Evolutionary conservation across 2,888 invertebrate genomes (phyloP).

Genomic region (Myopa testacea): DNA sequence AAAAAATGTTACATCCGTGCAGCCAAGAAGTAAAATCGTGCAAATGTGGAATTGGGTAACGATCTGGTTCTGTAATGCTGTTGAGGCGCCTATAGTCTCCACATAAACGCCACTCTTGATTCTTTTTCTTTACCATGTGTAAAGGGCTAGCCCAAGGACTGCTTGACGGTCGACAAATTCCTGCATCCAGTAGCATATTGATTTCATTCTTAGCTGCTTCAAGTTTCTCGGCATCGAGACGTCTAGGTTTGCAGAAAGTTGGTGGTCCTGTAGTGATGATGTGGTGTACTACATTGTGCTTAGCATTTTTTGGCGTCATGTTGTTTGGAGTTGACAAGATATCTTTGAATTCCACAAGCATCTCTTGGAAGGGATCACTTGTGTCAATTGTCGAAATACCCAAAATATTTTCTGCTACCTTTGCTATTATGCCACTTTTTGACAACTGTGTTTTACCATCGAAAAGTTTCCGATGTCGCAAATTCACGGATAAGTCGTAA

Average conservation of each 20-base stretch:
- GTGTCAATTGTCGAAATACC: too few species aligned
- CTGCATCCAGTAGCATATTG: slow-evolving; percentile 52
- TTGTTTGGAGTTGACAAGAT: too few species aligned
- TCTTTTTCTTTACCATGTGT: slow-evolving; percentile 52
- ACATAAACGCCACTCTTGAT: slow-evolving; percentile 54
- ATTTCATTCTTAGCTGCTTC: slow-evolving; percentile 43
- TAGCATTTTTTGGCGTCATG: too few species aligned
- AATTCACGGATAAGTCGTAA: too few species aligned
- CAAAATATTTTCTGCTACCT: too few species aligned
- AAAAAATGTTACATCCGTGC: slow-evolving; percentile 40
- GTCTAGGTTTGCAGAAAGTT: slow-evolving; percentile 37
- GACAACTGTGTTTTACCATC: too few species aligned
- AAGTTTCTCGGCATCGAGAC: slow-evolving; percentile 52
- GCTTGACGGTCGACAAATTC: slow-evolving; percentile 64
- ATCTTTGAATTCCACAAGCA: too few species aligned
- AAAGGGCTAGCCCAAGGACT: slow-evolving; percentile 65
- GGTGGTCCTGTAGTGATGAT: background rate
- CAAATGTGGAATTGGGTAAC: slow-evolving; percentile 43
- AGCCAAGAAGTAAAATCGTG: slow-evolving; percentile 42
- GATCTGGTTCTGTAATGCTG: slow-evolving; percentile 56
- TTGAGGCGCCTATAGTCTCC: slow-evolving; percentile 51
- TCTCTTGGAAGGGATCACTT: too few species aligned
- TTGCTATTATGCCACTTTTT: too few species aligned
- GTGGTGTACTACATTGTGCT: too few species aligned
- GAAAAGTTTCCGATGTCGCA: too few species aligned